These are phyloP conservation scores for Aproaerema taeniolella DNA, from an alignment of 2,888 invertebrate species.

Conservation along the genomic window DNA sequence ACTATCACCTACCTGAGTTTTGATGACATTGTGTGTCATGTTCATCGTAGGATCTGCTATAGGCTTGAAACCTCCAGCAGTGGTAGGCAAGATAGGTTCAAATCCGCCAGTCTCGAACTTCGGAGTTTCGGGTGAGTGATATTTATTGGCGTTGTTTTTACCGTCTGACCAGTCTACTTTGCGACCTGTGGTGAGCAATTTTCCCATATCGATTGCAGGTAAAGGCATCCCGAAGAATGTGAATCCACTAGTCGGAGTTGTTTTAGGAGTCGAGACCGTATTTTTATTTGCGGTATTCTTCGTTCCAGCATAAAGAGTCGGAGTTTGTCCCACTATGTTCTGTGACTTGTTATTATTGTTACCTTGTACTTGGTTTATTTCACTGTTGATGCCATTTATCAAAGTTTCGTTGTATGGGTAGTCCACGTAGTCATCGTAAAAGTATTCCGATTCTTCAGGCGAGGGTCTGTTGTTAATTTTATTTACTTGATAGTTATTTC, in stretches of 20 bases:
- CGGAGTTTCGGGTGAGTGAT: slow-evolving; percentile 66
- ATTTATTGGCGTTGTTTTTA: slow-evolving; percentile 46
- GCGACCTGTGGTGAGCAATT: slow-evolving; percentile 74
- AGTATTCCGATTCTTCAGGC: slow-evolving; percentile 88
- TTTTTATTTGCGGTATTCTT: slow-evolving; percentile 54
- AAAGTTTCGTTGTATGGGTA: slow-evolving; percentile 82
- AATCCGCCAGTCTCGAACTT: slow-evolving; percentile 87
- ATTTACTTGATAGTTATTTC: slow-evolving; percentile 59
- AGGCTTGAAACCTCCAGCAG: slow-evolving; percentile 85
- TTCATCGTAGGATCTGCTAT: slow-evolving; percentile 61
- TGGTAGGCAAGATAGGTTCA: slow-evolving; percentile 84
- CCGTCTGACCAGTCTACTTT: slow-evolving; percentile 66
- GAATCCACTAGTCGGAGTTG: slow-evolving; percentile 78
- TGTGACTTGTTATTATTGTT: slow-evolving; percentile 49
- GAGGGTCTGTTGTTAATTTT: slow-evolving; percentile 77
- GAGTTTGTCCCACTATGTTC: slow-evolving; percentile 74
- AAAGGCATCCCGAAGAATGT: slow-evolving; percentile 92
- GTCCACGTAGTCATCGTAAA: slow-evolving; percentile 90
- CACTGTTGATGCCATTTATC: slow-evolving; percentile 50
- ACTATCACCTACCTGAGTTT: slow-evolving; percentile 29
- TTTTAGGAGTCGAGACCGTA: slow-evolving; percentile 46
- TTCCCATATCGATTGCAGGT: slow-evolving; percentile 83
- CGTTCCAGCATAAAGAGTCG: slow-evolving; percentile 64
- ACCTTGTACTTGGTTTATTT: slow-evolving; percentile 37
- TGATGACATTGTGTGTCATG: slow-evolving; percentile 33